Conservation (phyloP, 2,113 vertebrate species). For the Tautogolabrus adspersus region DNA sequence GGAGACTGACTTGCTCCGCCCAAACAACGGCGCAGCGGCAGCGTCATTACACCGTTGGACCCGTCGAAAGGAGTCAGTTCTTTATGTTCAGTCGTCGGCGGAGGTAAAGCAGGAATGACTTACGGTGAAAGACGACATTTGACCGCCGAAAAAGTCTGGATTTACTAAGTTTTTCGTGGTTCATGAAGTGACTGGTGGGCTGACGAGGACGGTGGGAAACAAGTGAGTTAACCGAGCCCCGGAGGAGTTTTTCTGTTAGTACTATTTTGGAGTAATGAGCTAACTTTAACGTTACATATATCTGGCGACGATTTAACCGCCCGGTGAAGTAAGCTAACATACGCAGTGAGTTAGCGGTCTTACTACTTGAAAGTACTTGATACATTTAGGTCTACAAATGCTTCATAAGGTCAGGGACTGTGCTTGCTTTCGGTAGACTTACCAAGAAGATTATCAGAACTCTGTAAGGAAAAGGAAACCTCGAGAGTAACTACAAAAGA, state of each 20-base stretch:
- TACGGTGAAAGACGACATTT: not conserved
- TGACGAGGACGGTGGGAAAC: not conserved
- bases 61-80: not conserved
- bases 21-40: not conserved
- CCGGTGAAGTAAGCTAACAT: not conserved
- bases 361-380: not conserved
- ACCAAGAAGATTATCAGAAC: not conserved
- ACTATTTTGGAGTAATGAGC: not conserved
- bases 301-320: not conserved
- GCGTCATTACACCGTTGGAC: not conserved
- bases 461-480: not conserved
- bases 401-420: not conserved
- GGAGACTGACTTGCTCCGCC: slow-evolving; percentile 24
- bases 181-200: not conserved
- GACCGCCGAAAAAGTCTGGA: slow-evolving; percentile 27
- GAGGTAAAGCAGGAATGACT: fast-evolving
- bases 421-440: not conserved
- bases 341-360: not conserved
- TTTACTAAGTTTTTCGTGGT: slow-evolving; percentile 21
- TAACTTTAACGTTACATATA: not conserved
- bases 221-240: slow-evolving; percentile 5
- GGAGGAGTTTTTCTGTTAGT: slow-evolving; percentile 1
- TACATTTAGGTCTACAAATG: not conserved
- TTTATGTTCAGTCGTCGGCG: not conserved
- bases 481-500: too few species aligned